These are phyloP conservation scores for Bos indicus DNA, from an alignment of 2,113 vertebrate species.

Conservation along the genomic window DNA sequence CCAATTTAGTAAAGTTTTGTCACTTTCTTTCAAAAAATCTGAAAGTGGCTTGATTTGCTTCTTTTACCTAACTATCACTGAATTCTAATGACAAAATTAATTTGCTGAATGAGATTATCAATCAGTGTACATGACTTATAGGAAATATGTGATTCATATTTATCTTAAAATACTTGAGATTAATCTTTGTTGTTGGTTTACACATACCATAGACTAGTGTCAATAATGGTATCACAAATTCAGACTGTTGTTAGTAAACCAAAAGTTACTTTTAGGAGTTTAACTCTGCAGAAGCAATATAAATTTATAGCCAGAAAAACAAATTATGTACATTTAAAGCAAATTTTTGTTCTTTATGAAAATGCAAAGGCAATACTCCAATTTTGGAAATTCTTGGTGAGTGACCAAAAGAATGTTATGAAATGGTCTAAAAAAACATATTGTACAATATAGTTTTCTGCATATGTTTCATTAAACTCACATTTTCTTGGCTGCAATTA, in stretches of 20 bases:
- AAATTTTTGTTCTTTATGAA: neutral
- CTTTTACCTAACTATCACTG: neutral
- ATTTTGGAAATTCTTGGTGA: neutral
- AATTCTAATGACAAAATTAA: neutral
- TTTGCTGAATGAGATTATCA: neutral
- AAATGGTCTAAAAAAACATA: neutral
- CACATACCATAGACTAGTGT: neutral
- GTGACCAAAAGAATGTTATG: neutral
- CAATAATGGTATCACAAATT: neutral
- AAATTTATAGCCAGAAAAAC: neutral
- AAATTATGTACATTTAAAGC: neutral
- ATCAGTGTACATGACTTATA: neutral
- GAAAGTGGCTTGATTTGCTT: neutral
- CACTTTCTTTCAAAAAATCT: neutral
- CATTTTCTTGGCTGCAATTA: neutral
- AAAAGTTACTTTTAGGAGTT: neutral
- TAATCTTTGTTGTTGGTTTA: neutral
- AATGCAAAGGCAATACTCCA: neutral
- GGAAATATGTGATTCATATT: neutral
- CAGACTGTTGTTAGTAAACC: neutral
- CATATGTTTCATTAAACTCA: neutral
- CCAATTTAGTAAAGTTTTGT: neutral
- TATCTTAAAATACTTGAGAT: neutral
- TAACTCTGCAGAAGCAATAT: neutral
- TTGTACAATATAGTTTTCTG: neutral